Evolutionary conservation across 2,113 vertebrate species (phyloP).

Genomic region (Xyrauchen texanus): DNA sequence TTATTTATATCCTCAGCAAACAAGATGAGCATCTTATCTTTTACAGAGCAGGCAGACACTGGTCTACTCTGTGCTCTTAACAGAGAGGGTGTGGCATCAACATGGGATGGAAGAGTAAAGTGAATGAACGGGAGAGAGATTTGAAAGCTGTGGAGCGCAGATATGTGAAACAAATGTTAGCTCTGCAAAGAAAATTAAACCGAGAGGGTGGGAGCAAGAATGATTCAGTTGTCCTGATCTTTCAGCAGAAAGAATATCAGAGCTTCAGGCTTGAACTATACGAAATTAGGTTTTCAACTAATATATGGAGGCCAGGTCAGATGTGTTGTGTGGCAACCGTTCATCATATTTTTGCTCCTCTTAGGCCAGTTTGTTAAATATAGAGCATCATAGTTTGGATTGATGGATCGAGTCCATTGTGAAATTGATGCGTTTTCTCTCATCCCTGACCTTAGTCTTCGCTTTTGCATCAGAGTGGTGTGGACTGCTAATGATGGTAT

Average conservation of each 20-base stretch:
- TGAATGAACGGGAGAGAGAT: conserved; percentile 1
- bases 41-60: conserved; percentile 25
- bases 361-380: conserved; percentile 42
- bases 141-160: conserved; percentile 18
- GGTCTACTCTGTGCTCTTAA: conserved; percentile 48
- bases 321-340: neutral
- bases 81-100: conserved; percentile 35
- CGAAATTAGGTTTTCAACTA: conserved; percentile 4
- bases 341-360: neutral
- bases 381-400: conserved; percentile 38
- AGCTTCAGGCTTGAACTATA: neutral
- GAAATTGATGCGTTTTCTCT: conserved; percentile 61
- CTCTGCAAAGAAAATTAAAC: conserved; percentile 11
- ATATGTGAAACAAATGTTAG: conserved; percentile 6
- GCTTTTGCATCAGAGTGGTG: conserved; percentile 53
- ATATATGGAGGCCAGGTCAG: neutral
- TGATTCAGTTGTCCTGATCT: conserved; percentile 35
- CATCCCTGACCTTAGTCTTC: conserved; percentile 63
- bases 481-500: conserved; percentile 63
- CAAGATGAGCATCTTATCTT: conserved; percentile 67
- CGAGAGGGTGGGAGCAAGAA: neutral
- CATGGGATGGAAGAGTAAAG: neutral
- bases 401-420: conserved; percentile 50
- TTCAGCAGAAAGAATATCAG: neutral
- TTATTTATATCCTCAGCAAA: conserved; percentile 71